Base-by-base conservation (phyloP, 2,888 invertebrate genomes). In the Gari tellinella region DNA sequence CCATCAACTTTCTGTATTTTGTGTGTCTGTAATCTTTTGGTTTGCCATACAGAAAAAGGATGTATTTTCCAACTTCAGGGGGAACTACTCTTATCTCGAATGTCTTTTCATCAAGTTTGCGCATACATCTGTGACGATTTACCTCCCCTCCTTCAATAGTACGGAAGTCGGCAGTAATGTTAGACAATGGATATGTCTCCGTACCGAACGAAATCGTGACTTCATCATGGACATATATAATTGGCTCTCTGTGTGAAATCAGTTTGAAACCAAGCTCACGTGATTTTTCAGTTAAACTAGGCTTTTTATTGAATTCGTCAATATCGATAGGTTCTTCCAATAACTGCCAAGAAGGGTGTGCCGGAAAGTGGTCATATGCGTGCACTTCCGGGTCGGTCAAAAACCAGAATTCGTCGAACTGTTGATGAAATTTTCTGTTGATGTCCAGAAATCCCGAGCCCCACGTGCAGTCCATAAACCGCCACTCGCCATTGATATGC, bases 391-490 rank as follows among this genome's bases (percentile, higher is more conserved):
- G 86, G 31, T 86, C 85, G 0, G 86, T 85, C 25, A 87, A 65
- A 70, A 88, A 88, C 73, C 82, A 86, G 56, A 82, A 81, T n/a
- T 88, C 88, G 40, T 83, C 81, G 25, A 77, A 82, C 8, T 81
- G 75, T 8, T 67, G 81, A 1, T 63, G 43, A 31, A 82, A 84
- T 49, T 68, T 73, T 17, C 72, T 74, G 8, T 61, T 41, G 1
- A 51, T 31, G 46, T 73, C 76, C 0, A 75, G 25, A 17, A 46
- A 74, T 0, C 84, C 84, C 2, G 84, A 80, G 15, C 83, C 84
- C 84, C 84, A 84, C 0, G 84, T 84, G 40, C 83, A 83, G 26
- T 84, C 84, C 0, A 84, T 21, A 45, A 84, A 82, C 14, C 81
- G 72, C 84, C 84, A 84, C 45, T 82, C 76, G 1, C 67, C 73